These are phyloP conservation scores for Choreutis nemorana DNA, from an alignment of 2,888 invertebrate genomes.

Conservation along the genomic window DNA sequence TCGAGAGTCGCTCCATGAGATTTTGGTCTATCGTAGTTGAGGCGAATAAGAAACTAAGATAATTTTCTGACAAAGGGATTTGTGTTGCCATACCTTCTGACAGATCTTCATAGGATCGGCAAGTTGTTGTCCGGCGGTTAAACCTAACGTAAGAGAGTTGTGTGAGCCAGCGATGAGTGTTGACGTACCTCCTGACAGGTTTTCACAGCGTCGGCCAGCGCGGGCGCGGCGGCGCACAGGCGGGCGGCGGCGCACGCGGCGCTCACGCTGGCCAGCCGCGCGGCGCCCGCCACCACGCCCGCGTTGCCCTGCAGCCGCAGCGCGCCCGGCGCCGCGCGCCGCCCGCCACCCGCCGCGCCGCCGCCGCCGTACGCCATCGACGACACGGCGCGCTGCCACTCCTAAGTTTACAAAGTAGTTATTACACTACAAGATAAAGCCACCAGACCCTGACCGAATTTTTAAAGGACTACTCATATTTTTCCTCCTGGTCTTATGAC, in stretches of 20 bases:
- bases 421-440: no score
- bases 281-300: constrained; percentile 48
- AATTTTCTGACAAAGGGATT: no score
- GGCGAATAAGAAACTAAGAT: constrained; percentile 1
- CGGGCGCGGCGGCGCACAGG: constrained; percentile 38
- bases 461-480: no score
- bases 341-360: constrained; percentile 12
- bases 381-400: constrained; percentile 49
- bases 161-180: neutral
- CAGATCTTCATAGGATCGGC: no score
- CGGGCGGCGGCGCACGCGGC: constrained; percentile 56
- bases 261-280: constrained; percentile 50
- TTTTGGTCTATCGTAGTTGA: no score
- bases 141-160: neutral
- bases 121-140: no score
- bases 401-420: no score
- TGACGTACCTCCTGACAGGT: constrained; percentile 41
- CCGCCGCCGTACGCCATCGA: constrained; percentile 24
- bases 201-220: constrained; percentile 36
- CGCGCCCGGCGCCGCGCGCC: constrained; percentile 13
- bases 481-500: no score
- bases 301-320: constrained; percentile 32
- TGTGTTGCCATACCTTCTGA: no score
- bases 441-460: no score
- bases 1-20: no score